Evolutionary conservation across 30 jellyfish, hydroid and myxozoan genomes (phyloP).

Genomic region (Turritopsis rubra): DNA sequence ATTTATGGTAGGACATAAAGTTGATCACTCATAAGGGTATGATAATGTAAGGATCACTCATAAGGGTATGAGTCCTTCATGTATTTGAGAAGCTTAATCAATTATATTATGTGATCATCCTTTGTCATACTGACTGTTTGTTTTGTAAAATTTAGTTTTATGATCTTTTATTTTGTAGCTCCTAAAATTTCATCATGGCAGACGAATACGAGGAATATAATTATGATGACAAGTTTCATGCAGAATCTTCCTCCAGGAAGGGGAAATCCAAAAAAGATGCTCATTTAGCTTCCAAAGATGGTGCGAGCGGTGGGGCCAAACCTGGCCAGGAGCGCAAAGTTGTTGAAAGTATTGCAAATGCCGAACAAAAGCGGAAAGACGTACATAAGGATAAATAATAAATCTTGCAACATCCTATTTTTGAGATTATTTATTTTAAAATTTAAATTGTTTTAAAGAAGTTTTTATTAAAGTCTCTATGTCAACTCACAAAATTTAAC

Average conservation of each 20-base stretch:
- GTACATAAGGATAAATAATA: slow-evolving; percentile 27
- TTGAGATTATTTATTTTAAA: too few relatives aligned
- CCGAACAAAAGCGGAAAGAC: slow-evolving; percentile 91
- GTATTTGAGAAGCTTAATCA: too few relatives aligned
- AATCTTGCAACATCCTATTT: neutral
- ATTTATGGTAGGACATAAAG: too few relatives aligned
- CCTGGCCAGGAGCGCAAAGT: slow-evolving; percentile 93
- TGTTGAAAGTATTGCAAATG: slow-evolving; percentile 74
- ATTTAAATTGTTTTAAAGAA: neutral
- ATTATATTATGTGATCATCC: too few relatives aligned
- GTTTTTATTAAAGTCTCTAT: neutral
- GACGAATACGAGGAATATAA: slow-evolving; percentile 83
- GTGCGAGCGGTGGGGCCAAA: slow-evolving; percentile 58
- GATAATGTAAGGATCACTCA: too few relatives aligned
- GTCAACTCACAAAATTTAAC: neutral
- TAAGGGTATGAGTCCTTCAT: too few relatives aligned
- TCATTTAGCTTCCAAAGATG: slow-evolving; percentile 51
- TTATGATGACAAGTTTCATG: slow-evolving; percentile 73
- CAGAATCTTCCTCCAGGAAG: slow-evolving; percentile 73
- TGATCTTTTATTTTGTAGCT: neutral
- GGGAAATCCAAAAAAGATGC: slow-evolving; percentile 95
- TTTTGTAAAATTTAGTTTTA: neutral
- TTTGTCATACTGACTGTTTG: neutral
- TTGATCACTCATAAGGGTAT: too few relatives aligned
- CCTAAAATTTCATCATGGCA: slow-evolving; percentile 11